Conservation (phyloP, 2,888 invertebrate species). For the Mythimna pallens region DNA sequence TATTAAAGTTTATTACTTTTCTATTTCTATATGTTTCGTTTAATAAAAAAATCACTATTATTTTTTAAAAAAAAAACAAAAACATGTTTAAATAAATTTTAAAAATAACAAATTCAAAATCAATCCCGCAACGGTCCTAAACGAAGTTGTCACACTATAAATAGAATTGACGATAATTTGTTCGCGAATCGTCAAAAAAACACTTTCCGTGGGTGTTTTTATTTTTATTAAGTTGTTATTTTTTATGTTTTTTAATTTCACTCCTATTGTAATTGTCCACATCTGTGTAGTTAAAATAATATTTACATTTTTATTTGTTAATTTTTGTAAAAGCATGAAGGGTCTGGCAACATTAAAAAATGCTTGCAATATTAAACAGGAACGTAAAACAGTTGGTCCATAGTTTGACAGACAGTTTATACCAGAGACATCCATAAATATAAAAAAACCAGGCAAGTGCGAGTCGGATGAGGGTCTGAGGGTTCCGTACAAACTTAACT, state of each 20-base stretch:
- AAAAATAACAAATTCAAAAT: neutral
- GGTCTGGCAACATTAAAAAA: neutral
- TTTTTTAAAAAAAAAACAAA: neutral
- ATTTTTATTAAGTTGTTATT: slow-evolving; percentile 54
- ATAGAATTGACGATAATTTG: slow-evolving; percentile 36
- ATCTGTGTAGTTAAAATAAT: slow-evolving; percentile 49
- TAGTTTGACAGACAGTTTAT: neutral
- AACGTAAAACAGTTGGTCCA: neutral
- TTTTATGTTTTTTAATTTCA: slow-evolving; percentile 61
- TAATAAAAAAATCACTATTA: too few species aligned
- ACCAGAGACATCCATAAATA: too few species aligned
- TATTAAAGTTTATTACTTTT: too few species aligned
- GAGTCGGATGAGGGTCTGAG: too few species aligned
- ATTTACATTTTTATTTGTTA: slow-evolving; percentile 37
- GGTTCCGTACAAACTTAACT: too few species aligned
- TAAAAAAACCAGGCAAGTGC: too few species aligned
- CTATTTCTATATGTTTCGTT: too few species aligned
- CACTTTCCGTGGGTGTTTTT: slow-evolving; percentile 38
- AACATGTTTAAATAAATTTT: neutral
- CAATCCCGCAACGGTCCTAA: neutral
- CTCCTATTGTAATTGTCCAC: slow-evolving; percentile 17
- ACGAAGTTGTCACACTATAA: slow-evolving; percentile 35
- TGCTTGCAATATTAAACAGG: neutral
- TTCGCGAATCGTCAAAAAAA: slow-evolving; percentile 57
- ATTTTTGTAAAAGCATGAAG: slow-evolving; percentile 40